phyloP scores from a whole-genome alignment of 2,113 vertebrate species.

The Pycnonotus jocosus region DNA sequence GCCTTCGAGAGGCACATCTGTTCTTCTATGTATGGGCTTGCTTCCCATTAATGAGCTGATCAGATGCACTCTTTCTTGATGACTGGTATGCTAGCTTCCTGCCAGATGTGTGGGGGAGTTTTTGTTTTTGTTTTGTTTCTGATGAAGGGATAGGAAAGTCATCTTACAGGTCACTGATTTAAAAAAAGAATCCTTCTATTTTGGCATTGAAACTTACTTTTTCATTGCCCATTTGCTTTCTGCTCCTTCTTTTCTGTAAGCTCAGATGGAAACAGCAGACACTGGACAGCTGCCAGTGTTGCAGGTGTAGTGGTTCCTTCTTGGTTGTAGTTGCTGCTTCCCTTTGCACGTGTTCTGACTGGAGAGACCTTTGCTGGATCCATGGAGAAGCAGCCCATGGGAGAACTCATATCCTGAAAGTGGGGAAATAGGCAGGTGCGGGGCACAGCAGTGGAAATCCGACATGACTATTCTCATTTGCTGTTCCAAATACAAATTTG shows the following conservation, averaged over 20 bases:
- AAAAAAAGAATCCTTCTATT: neutral
- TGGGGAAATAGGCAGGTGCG: neutral
- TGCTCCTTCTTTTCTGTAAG: neutral
- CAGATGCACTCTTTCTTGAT: constrained; percentile 16
- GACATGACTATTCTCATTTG: neutral
- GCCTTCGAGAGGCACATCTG: constrained; percentile 36
- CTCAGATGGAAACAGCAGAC: neutral
- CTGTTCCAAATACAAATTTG: neutral
- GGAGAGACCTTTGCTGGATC: neutral
- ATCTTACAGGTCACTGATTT: neutral
- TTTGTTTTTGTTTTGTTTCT: constrained; percentile 30
- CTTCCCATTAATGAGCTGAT: constrained; percentile 39
- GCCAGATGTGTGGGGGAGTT: constrained; percentile 33
- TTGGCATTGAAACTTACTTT: neutral
- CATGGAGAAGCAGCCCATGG: neutral
- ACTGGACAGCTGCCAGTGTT: neutral
- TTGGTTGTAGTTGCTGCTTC: neutral
- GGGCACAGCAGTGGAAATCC: neutral
- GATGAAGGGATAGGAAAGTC: neutral
- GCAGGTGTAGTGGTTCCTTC: constrained; percentile 1
- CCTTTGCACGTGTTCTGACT: neutral
- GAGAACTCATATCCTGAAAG: neutral
- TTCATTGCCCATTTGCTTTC: neutral
- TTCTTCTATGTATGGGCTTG: neutral
- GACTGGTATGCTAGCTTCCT: constrained; percentile 36